Conservation (phyloP, 2,888 invertebrate genomes). For the Zele albiditarsus region DNA sequence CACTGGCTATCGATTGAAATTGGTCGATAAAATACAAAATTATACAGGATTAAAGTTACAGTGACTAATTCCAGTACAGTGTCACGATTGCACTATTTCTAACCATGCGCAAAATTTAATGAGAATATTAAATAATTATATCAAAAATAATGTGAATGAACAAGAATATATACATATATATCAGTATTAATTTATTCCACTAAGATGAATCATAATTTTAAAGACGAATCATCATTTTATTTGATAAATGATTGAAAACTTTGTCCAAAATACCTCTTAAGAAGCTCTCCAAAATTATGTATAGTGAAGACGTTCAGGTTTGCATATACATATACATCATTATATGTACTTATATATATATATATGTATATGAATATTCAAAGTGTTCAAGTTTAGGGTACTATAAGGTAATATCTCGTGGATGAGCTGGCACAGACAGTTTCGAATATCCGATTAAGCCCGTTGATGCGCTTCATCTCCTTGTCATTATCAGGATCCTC, state of each 20-base stretch:
- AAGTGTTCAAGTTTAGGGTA: slow-evolving; percentile 21
- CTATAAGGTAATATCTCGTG: slow-evolving; percentile 45
- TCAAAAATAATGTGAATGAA: too few relatives aligned
- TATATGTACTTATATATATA: background rate
- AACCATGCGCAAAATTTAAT: too few relatives aligned
- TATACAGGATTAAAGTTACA: too few relatives aligned
- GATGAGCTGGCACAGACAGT: slow-evolving; percentile 60
- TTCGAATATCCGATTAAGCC: slow-evolving; percentile 70
- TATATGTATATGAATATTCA: slow-evolving; percentile 12
- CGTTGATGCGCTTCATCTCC: slow-evolving; percentile 61
- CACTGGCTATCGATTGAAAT: too few relatives aligned
- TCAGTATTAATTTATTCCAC: background rate
- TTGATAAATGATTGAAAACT: background rate
- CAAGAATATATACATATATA: too few relatives aligned
- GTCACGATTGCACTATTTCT: too few relatives aligned
- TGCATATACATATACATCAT: background rate
- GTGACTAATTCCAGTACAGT: too few relatives aligned
- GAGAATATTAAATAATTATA: too few relatives aligned
- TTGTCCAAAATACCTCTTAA: background rate
- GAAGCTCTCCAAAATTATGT: background rate
- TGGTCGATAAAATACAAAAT: too few relatives aligned
- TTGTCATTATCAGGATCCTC: slow-evolving; percentile 68
- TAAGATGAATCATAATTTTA: background rate
- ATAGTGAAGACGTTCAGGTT: background rate
- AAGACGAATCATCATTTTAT: background rate